Conservation (phyloP, 2,797 vertebrate species). For the Sternotherus odoratus region DNA sequence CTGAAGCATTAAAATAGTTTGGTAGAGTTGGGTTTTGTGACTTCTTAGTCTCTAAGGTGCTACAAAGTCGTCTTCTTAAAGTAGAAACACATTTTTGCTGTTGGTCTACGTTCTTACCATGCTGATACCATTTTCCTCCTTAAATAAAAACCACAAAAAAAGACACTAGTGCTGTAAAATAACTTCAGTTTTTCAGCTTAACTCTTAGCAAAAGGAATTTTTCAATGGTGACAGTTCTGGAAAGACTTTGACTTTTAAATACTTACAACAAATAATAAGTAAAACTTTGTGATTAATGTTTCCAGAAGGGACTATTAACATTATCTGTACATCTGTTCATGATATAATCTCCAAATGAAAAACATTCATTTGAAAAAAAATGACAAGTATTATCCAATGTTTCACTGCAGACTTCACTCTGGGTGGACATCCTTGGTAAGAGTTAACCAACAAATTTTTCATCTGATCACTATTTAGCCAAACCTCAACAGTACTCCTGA, state of each 20-base stretch:
- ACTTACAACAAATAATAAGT: constrained; percentile 85
- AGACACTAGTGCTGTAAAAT: constrained; percentile 59
- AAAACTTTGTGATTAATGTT: constrained; percentile 82
- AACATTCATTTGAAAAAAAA: constrained; percentile 66
- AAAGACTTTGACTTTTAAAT: constrained; percentile 85
- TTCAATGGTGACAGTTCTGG: constrained; percentile 82
- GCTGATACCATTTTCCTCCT: constrained; percentile 60
- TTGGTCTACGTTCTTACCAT: constrained; percentile 30
- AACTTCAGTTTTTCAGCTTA: constrained; percentile 72
- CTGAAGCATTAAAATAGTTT: constrained; percentile 3
- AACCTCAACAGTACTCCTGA: constrained; percentile 76
- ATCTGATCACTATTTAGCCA: constrained; percentile 81
- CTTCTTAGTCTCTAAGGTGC: too few species aligned
- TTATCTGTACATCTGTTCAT: constrained; percentile 84
- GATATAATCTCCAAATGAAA: constrained; percentile 85
- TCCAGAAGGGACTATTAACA: constrained; percentile 85
- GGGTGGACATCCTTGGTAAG: constrained; percentile 79
- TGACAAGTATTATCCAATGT: constrained; percentile 57
- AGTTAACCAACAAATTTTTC: constrained; percentile 78
- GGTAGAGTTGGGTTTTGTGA: background rate
- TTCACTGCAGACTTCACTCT: constrained; percentile 66
- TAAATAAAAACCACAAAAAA: constrained; percentile 60
- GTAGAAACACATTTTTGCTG: constrained; percentile 17
- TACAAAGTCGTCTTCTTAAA: too few species aligned
- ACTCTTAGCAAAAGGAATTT: constrained; percentile 77